Conservation (phyloP, 2,113 vertebrate species). For the Macheiramphus alcinus region DNA sequence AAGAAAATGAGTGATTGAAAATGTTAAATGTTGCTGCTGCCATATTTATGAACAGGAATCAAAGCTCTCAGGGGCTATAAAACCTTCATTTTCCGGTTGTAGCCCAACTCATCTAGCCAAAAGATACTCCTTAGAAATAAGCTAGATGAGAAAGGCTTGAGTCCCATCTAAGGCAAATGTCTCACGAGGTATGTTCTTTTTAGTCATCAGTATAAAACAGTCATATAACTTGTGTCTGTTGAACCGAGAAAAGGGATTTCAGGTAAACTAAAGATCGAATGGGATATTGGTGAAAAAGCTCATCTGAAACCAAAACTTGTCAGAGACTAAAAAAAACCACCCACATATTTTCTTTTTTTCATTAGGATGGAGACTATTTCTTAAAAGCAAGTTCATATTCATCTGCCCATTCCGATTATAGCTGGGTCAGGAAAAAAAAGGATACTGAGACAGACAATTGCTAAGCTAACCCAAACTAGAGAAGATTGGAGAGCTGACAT, state of each 20-base stretch:
- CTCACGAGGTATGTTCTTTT: neutral
- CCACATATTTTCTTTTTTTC: neutral
- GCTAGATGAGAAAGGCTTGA: neutral
- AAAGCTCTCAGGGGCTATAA: neutral
- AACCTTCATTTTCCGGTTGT: neutral
- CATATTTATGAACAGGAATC: conserved; percentile 16
- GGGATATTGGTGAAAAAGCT: neutral
- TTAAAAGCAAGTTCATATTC: neutral
- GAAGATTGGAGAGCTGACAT: neutral
- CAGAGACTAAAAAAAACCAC: neutral
- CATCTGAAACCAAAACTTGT: neutral
- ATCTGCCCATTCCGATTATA: neutral
- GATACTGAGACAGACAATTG: neutral
- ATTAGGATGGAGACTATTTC: neutral
- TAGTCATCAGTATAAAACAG: neutral
- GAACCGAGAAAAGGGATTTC: neutral
- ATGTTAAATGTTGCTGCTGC: conserved; percentile 28
- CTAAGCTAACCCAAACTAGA: neutral
- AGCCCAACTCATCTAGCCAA: neutral
- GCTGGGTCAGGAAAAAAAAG: neutral
- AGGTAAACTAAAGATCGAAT: neutral
- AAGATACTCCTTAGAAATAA: neutral
- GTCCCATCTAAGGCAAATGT: neutral
- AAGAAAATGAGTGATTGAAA: conserved; percentile 23
- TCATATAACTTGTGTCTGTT: neutral